These are phyloP conservation scores for Pseudachorutes palmiensis DNA, from an alignment of 1,140 invertebrate genomes.

Conservation along the genomic window DNA sequence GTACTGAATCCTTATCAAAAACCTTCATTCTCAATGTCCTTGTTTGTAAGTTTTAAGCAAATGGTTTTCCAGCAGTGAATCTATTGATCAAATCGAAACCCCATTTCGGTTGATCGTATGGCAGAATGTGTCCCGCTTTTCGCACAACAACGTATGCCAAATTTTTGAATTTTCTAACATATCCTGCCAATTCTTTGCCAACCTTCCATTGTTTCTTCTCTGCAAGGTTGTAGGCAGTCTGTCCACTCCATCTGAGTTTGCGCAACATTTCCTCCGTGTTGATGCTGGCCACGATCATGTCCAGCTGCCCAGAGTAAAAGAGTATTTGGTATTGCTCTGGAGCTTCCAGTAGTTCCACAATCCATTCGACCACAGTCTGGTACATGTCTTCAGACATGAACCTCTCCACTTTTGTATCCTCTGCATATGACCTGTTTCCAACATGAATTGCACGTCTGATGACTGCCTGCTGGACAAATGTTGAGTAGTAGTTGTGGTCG, in stretches of 20 bases:
- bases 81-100: constrained; percentile 49
- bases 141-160: constrained; percentile 27
- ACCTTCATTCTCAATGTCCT: too few species aligned
- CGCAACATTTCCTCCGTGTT: constrained; percentile 25
- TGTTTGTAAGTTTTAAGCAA: constrained; percentile 8
- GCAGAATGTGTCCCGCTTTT: constrained; percentile 38
- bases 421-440: constrained; percentile 55
- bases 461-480: constrained; percentile 41
- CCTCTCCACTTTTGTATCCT: constrained; percentile 49
- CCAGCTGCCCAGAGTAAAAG: constrained; percentile 39
- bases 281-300: constrained; percentile 36
- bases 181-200: constrained; percentile 6
- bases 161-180: constrained; percentile 3
- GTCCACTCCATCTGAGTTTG: constrained; percentile 29
- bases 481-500: constrained; percentile 43
- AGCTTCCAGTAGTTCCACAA: constrained; percentile 55
- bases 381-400: constrained; percentile 69
- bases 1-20: too few species aligned
- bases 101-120: constrained; percentile 48
- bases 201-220: constrained; percentile 30
- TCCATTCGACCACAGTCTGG: constrained; percentile 66
- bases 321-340: constrained; percentile 54
- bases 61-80: constrained; percentile 43
- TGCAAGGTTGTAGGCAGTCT: constrained; percentile 18
- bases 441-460: constrained; percentile 70